Base-by-base conservation (phyloP, 2,113 vertebrate genomes). In the Leptobrachium ailaonicum region DNA sequence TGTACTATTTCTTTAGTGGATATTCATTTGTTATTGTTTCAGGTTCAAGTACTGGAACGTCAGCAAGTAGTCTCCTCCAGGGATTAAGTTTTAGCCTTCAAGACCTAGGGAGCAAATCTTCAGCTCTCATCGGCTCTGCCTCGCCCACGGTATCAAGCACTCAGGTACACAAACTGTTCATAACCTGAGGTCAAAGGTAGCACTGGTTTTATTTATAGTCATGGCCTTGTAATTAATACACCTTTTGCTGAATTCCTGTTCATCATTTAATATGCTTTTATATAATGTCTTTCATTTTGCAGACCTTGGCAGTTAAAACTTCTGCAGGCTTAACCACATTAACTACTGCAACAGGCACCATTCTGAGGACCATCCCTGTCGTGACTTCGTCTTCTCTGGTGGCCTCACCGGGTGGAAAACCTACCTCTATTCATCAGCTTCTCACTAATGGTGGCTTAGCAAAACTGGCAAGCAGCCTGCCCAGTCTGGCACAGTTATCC, bases 41-140 rank as follows among this genome's bases (percentile, higher is more conserved):
- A 97, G 95, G 91, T 53, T 83, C 93, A n/a, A 84, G 95, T 11
- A 13, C 78, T 40, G 78, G 41, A 67, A 53, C 78, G 11, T 97
- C 96, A 74, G 97, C 96, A 87, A 98, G 97, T 91, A 98, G 96
- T 92, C 94, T 99, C 71, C 93, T 99, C 2, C 98, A 98, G 83
- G 97, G 98, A 32, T 91, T 99, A 87, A 99, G 97, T 92, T 98
- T 98, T 93, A 99, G 96, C 85, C 93, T 99, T 73, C 98, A 99
- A 90, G 98, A 99, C 85, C 97, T 99, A 1, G 90, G 94, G 83
- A 93, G 94, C 83, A 98, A 97, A 88, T 73, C 94, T 13, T 83
- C 95, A n/a, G 89, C 89, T 77, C 85, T 97, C 73, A 89, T 96
- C 2, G 89, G 91, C 41, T 86, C 88, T 1, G 62, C 85, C 11